These are phyloP conservation scores for Palloptera scutellata DNA, from an alignment of 2,888 invertebrate genomes.

Conservation along the genomic window DNA sequence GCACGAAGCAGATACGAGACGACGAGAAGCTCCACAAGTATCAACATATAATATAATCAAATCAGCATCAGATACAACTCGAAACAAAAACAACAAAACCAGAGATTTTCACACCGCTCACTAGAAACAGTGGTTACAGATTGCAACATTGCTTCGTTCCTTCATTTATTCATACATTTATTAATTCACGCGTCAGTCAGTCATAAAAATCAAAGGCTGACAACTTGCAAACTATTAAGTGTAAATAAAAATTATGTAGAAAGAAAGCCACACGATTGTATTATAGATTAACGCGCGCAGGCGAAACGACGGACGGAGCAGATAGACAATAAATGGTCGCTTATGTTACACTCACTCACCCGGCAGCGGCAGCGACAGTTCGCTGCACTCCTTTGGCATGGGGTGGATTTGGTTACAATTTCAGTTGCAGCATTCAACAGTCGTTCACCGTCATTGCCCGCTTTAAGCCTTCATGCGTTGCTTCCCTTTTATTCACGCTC, in stretches of 20 bases:
- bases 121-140: too few relatives aligned
- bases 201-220: constrained; percentile 49
- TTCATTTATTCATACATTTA: too few relatives aligned
- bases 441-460: constrained; percentile 25
- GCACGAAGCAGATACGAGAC: constrained; percentile 26
- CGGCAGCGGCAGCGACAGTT: constrained; percentile 13
- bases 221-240: constrained; percentile 55
- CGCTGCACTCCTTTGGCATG: background rate
- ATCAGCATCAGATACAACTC: constrained; percentile 45
- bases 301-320: constrained; percentile 20
- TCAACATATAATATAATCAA: constrained; percentile 49
- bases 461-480: constrained; percentile 3
- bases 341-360: constrained; percentile 29
- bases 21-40: constrained; percentile 19
- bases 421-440: constrained; percentile 13
- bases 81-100: constrained; percentile 10
- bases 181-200: background rate
- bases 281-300: constrained; percentile 19
- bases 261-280: background rate
- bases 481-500: too few relatives aligned
- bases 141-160: too few relatives aligned
- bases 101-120: background rate
- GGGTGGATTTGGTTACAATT: constrained; percentile 20
- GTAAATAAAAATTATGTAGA: constrained; percentile 44
- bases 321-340: constrained; percentile 26